Percentiles rank a stretch among this genome's conserved stretches.
These are phyloP conservation scores for Aphelenchoides bicaudatus DNA, from an alignment of 2,888 invertebrate genomes.

Conservation along the genomic window DNA sequence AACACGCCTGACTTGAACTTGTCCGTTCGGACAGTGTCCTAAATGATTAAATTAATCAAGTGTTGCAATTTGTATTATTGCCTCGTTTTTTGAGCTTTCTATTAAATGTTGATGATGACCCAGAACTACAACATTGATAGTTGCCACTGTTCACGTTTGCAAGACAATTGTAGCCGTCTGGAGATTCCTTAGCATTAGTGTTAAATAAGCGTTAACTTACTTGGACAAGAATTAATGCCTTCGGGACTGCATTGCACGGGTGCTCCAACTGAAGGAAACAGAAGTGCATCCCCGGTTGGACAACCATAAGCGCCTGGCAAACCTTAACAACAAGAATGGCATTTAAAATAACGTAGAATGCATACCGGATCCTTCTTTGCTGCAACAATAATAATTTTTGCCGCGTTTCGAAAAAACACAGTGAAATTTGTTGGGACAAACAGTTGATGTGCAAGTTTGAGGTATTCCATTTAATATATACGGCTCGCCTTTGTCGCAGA, in stretches of 20 bases:
- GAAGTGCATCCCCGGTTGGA: constrained; percentile 48
- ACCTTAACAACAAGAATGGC: no score
- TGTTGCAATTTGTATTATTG: background rate
- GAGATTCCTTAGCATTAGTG: no score
- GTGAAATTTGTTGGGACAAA: constrained; percentile 44
- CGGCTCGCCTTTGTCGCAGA: constrained; percentile 51
- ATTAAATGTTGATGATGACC: constrained; percentile 14
- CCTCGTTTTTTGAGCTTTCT: constrained; percentile 18
- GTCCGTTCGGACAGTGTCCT: constrained; percentile 42
- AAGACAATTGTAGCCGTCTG: constrained; percentile 48
- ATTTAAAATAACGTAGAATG: no score
- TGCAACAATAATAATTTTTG: constrained; percentile 43
- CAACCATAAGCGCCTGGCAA: constrained; percentile 45
- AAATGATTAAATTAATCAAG: background rate
- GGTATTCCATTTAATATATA: constrained; percentile 53
- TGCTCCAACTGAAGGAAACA: constrained; percentile 58
- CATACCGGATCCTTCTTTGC: no score
- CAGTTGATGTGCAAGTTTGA: constrained; percentile 50
- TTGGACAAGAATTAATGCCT: constrained; percentile 49
- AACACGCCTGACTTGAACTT: constrained; percentile 55
- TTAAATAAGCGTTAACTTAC: no score
- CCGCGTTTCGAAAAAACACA: constrained; percentile 52
- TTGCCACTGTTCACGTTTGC: constrained; percentile 29
- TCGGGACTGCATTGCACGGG: constrained; percentile 53
- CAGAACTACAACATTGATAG: constrained; percentile 36